Base-by-base conservation (phyloP, 1,140 invertebrate species). In the Brachionus paranguensis region DNA sequence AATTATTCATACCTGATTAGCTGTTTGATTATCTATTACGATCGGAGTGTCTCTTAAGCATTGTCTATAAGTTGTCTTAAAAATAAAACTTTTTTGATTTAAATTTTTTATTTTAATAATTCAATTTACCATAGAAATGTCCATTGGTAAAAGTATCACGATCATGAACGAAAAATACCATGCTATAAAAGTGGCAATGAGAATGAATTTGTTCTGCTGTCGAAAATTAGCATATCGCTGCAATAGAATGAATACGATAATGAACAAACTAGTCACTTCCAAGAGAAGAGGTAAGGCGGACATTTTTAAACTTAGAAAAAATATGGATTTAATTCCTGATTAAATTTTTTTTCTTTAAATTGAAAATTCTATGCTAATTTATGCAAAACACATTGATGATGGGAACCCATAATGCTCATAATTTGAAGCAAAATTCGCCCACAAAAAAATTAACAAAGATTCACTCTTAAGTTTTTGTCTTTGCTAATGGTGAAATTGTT, bases 131-230 rank as follows among this genome's bases (percentile, higher is more conserved):
- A 94, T 94, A 50, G 96, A 95, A 27, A 99, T 94, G 92, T 99
- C 97, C 86, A 99, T 88, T 6, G 97, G 97, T 84, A 99, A 92
- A 72, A 98, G 93, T 88, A 99, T 98, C 87, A 99, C 95, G 87
- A 99, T 99, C 85, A 99, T 92, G 88, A 99, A 94, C 17, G 97
- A 98, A 90, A 99, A 99, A 88, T 96, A 98, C 97, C 97, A 99
- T 84, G 97, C 95, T 85, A 96, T 93, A 55, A 99, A 91, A 37
- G 98, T 96, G 45, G 95, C 93, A 10, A 96, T 87, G 12, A 96
- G 98, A 6, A 99, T 96, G 85, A 97, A 90, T 85, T 95, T 92
- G 89, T 97, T 94, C 85, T 99, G 96, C 86, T 94, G 93, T 88
- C 94, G 94, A 89, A 95, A 94, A 89, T 99, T 96, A 70, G 96